Base-by-base conservation (phyloP, 2,797 vertebrate species). In the Diplodus sargus region DNA sequence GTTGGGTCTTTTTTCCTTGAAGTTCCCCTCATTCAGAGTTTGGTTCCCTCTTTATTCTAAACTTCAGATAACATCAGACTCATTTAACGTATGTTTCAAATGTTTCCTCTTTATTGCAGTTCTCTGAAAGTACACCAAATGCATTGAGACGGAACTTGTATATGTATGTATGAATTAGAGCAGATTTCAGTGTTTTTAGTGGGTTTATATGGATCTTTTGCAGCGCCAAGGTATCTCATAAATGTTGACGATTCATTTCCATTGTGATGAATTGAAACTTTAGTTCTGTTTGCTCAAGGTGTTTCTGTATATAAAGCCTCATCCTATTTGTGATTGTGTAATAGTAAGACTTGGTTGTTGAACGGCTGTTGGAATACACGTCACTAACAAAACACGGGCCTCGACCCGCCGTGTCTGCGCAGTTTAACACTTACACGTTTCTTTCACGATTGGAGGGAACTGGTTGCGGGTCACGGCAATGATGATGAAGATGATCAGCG, bases 401-500 rank as follows among this genome's bases (percentile, higher is more conserved):
- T 39, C 5, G 8, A 39, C 10, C 8, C 16, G 28, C 28, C 7
- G 2, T 25, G 16, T n/a, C 53, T 14, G n/a, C 48, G 11, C 43
- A 18, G 2, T 70, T 72, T 70, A 5, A 57, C 34, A 96, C 95
- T 90, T 84, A 96, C 95, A 96, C 76, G 94, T 43, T 0, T 91
- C 43, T 80, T 0, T 91, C 13, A 87, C 5, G 3, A 84, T 0
- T 1, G 95, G 89, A 22, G 94, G 95, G 74, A 95, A 96, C 54
- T 93, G 89, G 39, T 82, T 39, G 17, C 95, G 95, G 28, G 95
- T 94, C 86, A 95, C 87, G 49, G 93, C 94, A 25, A 96, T 71
- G 79, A 96, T 94, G 74, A 95, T 87, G 81, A 96, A 96, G 91
- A 96, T 93, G 80, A 95, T 68, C 66, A 96, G 64, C 22, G 95